Percentiles rank a stretch among this genome's conserved stretches.
phyloP scores from a whole-genome alignment of 2,888 invertebrate species.

The Drosophila formosana region DNA sequence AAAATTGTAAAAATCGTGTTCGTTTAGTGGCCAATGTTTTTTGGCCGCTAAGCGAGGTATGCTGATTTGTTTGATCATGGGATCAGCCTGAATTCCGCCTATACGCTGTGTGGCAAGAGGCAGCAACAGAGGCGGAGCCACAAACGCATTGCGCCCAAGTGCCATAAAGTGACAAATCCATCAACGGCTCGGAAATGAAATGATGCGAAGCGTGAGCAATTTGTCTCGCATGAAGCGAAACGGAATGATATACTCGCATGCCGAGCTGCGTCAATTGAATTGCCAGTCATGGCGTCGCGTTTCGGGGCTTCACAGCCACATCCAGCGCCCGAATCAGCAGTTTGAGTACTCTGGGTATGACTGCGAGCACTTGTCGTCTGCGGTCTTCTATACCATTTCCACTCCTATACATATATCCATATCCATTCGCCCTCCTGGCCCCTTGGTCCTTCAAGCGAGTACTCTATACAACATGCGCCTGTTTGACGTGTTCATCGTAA shows the following conservation, averaged over 20 bases:
- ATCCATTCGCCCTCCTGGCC: neutral
- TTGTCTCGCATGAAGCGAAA: slow-evolving; percentile 63
- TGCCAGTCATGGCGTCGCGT: slow-evolving; percentile 17
- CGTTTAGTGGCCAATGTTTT: neutral
- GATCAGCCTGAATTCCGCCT: neutral
- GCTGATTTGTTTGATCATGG: neutral
- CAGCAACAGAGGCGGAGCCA: neutral
- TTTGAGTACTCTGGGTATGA: neutral
- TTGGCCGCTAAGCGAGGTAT: neutral
- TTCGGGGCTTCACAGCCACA: neutral
- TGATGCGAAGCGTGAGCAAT: slow-evolving; percentile 68
- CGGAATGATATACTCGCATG: slow-evolving; percentile 22
- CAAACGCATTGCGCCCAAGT: slow-evolving; percentile 33
- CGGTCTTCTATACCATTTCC: slow-evolving; percentile 7
- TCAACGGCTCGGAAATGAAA: slow-evolving; percentile 65
- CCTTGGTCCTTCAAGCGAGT: no score
- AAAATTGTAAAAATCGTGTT: neutral
- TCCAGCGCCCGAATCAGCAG: neutral
- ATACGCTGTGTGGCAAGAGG: neutral
- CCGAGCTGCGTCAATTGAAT: slow-evolving; percentile 41
- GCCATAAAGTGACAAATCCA: slow-evolving; percentile 74
- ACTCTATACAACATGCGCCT: neutral
- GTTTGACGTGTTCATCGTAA: slow-evolving; percentile 21
- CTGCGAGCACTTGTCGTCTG: slow-evolving; percentile 19
- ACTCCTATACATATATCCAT: neutral